These are phyloP conservation scores for Mnemiopsis leidyi DNA, from an alignment of 37 sponge, comb jelly and placozoan species.

Conservation along the genomic window DNA sequence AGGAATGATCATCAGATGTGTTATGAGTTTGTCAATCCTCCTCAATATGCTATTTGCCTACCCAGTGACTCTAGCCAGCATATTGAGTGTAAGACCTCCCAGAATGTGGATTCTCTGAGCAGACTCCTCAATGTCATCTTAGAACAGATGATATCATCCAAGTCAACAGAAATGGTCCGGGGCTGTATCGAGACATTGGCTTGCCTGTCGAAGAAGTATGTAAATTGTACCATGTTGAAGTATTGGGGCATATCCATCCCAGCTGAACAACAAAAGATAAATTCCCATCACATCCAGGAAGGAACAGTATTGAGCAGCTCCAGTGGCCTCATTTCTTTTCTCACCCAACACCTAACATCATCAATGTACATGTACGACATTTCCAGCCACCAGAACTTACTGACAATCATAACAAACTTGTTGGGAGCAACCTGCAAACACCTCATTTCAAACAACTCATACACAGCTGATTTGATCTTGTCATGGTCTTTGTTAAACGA, in stretches of 20 bases:
- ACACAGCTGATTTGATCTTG: conserved; percentile 39
- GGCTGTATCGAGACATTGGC: conserved; percentile 57
- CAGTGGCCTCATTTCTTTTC: conserved; percentile 53
- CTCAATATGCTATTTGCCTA: conserved; percentile 41
- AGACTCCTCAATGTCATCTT: conserved; percentile 7
- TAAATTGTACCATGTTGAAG: conserved; percentile 8
- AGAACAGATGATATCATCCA: not conserved
- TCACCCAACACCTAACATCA: conserved; percentile 30
- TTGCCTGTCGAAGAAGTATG: conserved; percentile 4
- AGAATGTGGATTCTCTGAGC: not conserved
- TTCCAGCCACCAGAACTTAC: conserved; percentile 59
- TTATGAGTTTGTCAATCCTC: conserved; percentile 56
- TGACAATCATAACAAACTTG: conserved; percentile 1
- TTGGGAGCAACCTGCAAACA: conserved; percentile 47
- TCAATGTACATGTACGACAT: conserved; percentile 66
- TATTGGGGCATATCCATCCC: conserved; percentile 37
- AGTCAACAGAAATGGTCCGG: conserved; percentile 47
- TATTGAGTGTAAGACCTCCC: conserved; percentile 27
- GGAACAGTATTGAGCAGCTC: conserved; percentile 3
- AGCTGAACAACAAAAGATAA: conserved; percentile 55
- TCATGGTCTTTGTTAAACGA: conserved; percentile 20
- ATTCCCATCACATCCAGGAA: conserved; percentile 44
- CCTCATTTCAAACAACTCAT: conserved; percentile 14
- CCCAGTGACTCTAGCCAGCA: conserved; percentile 61
- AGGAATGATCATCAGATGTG: not conserved